phyloP scores from a whole-genome alignment of 2,113 vertebrate species.

The Todiramphus saurophagus region DNA sequence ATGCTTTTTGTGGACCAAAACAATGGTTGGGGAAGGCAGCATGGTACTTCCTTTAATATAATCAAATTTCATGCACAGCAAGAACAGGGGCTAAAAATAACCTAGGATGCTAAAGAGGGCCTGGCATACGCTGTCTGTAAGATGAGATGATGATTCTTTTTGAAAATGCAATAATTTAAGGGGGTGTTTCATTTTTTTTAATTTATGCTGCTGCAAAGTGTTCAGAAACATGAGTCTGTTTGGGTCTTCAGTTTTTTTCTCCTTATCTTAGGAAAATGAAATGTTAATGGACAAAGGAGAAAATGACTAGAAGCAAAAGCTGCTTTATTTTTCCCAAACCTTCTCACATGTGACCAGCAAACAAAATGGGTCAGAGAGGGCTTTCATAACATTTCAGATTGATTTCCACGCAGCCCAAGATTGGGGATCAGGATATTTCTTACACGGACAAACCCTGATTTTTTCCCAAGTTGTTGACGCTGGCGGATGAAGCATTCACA shows the following conservation, averaged over 20 bases:
- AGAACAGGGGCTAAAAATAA: conserved; percentile 44
- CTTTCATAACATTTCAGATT: neutral
- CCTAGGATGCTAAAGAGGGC: conserved; percentile 17
- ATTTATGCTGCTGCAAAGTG: neutral
- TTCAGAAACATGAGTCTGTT: neutral
- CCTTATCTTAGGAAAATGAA: conserved; percentile 32
- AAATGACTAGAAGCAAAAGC: neutral
- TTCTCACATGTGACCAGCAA: neutral
- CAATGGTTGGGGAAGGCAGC: neutral
- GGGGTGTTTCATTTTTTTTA: neutral
- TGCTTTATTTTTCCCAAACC: neutral
- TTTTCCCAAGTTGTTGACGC: neutral
- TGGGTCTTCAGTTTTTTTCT: neutral
- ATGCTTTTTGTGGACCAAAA: neutral
- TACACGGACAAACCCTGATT: neutral
- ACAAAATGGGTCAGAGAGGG: neutral
- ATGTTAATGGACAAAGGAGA: neutral
- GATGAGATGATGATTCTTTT: conserved; percentile 16
- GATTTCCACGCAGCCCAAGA: neutral
- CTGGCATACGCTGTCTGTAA: neutral
- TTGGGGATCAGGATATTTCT: neutral
- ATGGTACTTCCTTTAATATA: neutral
- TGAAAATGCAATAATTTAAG: conserved; percentile 35
- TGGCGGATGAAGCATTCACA: neutral
- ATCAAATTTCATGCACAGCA: neutral